Percentiles rank a stretch among this genome's conserved stretches.
These are phyloP conservation scores for Lophura nycthemera DNA, from an alignment of 2,113 vertebrate species.

Conservation along the genomic window DNA sequence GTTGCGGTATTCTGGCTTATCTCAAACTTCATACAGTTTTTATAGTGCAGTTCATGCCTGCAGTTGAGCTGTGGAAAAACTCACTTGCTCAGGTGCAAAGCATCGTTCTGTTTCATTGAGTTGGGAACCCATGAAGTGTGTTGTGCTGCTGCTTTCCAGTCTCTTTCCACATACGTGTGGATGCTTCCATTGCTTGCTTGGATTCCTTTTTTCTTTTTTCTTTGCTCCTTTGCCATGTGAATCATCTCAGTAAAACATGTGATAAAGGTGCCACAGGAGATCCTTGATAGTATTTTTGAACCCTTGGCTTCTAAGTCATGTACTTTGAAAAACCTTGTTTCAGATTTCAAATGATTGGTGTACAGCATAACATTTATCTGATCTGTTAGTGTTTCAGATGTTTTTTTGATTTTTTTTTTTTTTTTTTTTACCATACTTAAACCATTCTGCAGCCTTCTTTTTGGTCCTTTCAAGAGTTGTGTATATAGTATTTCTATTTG, in stretches of 20 bases:
- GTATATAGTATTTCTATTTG: not conserved
- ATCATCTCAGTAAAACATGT: rapidly evolving
- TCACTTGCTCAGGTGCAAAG: not conserved
- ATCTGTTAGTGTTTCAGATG: not conserved
- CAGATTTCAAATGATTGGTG: not conserved
- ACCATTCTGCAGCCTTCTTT: not conserved
- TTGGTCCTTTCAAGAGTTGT: not conserved
- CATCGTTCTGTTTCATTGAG: not conserved
- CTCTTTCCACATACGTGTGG: not conserved
- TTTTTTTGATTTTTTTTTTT: rapidly evolving
- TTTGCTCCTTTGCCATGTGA: not conserved
- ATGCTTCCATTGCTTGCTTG: not conserved
- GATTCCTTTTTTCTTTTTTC: constrained; percentile 2
- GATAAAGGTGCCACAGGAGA: not conserved
- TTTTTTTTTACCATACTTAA: not conserved
- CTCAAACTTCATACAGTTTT: not conserved
- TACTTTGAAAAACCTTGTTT: not conserved
- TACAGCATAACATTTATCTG: not conserved
- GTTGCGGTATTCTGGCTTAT: not conserved
- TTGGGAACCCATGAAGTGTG: not conserved
- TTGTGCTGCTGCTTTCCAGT: not conserved
- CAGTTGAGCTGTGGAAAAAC: not conserved
- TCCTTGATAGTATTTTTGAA: not conserved
- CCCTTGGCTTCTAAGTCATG: rapidly evolving
- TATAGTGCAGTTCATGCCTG: not conserved